phyloP scores from a whole-genome alignment of 2,797 vertebrate genomes.

The Spinus pinus region DNA sequence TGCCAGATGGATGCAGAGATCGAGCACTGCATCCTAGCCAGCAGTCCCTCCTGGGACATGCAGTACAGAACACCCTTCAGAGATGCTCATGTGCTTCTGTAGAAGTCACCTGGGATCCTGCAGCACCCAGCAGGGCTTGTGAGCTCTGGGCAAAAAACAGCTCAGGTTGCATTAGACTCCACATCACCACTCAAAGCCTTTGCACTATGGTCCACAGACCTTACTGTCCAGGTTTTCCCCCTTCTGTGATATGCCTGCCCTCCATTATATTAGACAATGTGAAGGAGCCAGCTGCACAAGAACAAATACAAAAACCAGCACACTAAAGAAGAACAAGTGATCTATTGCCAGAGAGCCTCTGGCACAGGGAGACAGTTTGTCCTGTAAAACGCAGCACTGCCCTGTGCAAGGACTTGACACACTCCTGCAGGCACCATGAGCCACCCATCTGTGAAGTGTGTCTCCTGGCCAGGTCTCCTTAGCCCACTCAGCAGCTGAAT shows the following conservation, averaged over 20 bases:
- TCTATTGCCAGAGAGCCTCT: not conserved
- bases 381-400: not conserved
- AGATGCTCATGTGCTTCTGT: not conserved
- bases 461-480: not conserved
- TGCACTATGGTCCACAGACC: not conserved
- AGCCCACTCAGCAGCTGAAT: not conserved
- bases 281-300: not conserved
- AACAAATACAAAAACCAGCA: not conserved
- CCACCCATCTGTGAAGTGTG: not conserved
- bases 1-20: not conserved
- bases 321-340: not conserved
- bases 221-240: not conserved
- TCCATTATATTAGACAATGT: not conserved
- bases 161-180: not conserved
- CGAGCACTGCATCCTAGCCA: not conserved
- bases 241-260: not conserved
- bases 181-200: not conserved
- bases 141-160: not conserved
- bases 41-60: not conserved
- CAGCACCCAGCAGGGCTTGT: not conserved
- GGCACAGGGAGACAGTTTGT: not conserved
- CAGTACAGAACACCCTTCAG: not conserved
- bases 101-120: not conserved
- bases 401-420: not conserved
- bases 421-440: not conserved